Base-by-base conservation (phyloP, 2,113 vertebrate genomes). In the Lophius piscatorius region DNA sequence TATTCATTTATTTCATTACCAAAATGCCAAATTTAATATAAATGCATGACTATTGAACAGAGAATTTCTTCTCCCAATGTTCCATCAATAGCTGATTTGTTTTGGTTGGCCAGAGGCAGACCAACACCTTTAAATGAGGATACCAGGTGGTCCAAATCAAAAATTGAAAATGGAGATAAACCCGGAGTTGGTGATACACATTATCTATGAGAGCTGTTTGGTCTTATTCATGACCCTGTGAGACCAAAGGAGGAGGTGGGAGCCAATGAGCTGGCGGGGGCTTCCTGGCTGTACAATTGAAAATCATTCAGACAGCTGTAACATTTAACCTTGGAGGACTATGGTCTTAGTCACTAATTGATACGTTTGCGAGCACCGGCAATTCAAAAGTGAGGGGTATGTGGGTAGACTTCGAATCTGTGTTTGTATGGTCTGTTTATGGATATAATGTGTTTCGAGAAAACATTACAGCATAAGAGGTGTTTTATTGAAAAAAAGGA, bases 241-340 rank as follows among this genome's bases (percentile, higher is more conserved):
- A 54, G 65, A 63, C 62, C 69, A 70, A 36, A 55, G 58, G 44
- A 48, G 51, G 56, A 70, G 77, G 66, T 62, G 61, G 56, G 51
- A 67, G 78, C 33, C 39, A 22, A 36, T 1, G 57, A 79, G 70
- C 60, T 82, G 76, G 77, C 26, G 54, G 26, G 71, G 61, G 49
- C 79, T 79, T 85, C 79, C 69, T 83, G 54, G 42, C 51, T 76
- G 61, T 85, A 63, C 88, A 89, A 90, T 85, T 90, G 87, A 90
- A 90, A 91, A 90, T 90, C 80, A 88, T 89, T 91, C 69, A 86
- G 81, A 88, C 78, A 86, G 78, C 83, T 90, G 87, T 87, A 87
- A 76, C 84, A 84, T 90, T 90, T 90, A 90, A 90, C 90, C 90
- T 90, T 87, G 87, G 74, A 71, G 81, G 50, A 76, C 82, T 46